Evolutionary conservation across 2,113 vertebrate genomes (phyloP), one percentile per base, ranked within the genome.

Genomic region (Poecile atricapillus): DNA sequence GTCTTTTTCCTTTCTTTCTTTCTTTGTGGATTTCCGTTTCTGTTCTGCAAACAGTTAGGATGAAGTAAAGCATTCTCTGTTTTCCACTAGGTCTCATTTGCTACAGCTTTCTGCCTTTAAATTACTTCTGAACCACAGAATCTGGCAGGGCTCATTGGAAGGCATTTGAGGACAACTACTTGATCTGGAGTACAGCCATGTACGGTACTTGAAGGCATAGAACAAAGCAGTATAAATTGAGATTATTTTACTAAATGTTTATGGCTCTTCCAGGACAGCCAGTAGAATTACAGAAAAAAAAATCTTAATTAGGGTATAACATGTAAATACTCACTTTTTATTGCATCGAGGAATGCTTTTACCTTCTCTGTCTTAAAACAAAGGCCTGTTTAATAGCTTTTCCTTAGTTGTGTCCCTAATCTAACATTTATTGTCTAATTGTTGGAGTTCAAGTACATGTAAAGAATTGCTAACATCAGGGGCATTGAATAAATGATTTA

Each of bases 1-100:
- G 73, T 68, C 68, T 86, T 87, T 93, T 90, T 89, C 65, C 89
- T 95, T 87, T 86, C 88, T 96, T 87, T 86, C 88, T 96, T 93
- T 94, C 91, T 84, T 92, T 95, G 70, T 90, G 84, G 87, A 90
- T 94, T 96, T 97, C 90, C 93, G 43, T 97, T 97, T 97, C 80
- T 98, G 44, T 70, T 96, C 93, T 93, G 83, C 95, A 88, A 94
- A 89, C 95, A 96, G 95, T 95, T 95, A 95, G 95, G 94, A 88
- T 92, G 89, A 97, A 97, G 88, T 94, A 96, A 97, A 97, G 96
- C 92, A 95, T 95, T 96, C 96, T 97, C 93, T 98, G 98, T 98
- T 98, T 98, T 98, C 97, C 98, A 98, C 98, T 98, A 98, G 97
- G 93, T 97, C 97, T 98, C 98, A 98, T 98, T 98, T 97, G 98